phyloP scores from a whole-genome alignment of 2,888 invertebrate genomes.

The Desoria tigrina region DNA sequence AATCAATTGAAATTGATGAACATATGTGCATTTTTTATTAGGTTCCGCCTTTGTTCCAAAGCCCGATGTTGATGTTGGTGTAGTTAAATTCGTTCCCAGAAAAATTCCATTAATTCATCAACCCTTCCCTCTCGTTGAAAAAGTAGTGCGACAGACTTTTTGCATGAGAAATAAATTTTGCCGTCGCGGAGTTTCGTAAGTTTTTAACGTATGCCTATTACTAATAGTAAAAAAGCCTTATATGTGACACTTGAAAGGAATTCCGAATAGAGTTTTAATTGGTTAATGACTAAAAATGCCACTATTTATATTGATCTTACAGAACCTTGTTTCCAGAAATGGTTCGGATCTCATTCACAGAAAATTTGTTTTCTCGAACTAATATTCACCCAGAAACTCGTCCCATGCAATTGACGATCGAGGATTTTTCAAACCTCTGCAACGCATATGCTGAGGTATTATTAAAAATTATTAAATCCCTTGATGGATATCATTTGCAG shows the following conservation, averaged over 20 bases:
- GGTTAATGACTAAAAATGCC: slow-evolving; percentile 3
- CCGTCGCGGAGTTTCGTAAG: slow-evolving; percentile 66
- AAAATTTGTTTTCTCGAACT: slow-evolving; percentile 69
- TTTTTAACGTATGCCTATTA: slow-evolving; percentile 24
- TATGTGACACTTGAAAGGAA: too few relatives aligned
- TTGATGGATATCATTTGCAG: not conserved
- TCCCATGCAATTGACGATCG: slow-evolving; percentile 73
- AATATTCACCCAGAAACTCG: slow-evolving; percentile 70
- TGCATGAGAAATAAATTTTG: slow-evolving; percentile 83
- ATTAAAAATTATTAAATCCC: not conserved
- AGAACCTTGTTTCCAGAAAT: slow-evolving; percentile 75
- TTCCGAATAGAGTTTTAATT: too few relatives aligned
- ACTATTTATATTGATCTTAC: slow-evolving; percentile 16
- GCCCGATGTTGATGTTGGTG: slow-evolving; percentile 95
- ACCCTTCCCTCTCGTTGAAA: slow-evolving; percentile 84
- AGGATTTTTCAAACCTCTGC: slow-evolving; percentile 76
- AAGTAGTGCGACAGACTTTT: slow-evolving; percentile 83
- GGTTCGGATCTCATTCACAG: slow-evolving; percentile 66
- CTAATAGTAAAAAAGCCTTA: not conserved
- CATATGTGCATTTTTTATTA: slow-evolving; percentile 55
- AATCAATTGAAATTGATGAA: too few relatives aligned
- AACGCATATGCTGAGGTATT: slow-evolving; percentile 67
- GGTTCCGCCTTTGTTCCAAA: slow-evolving; percentile 84
- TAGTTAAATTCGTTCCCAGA: slow-evolving; percentile 82
- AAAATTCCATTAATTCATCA: slow-evolving; percentile 70